A percentile compares a stretch with the other conserved stretches of the same genome.
Conservation (phyloP, 2,888 invertebrate genomes). For the Limnephilus marmoratus region DNA sequence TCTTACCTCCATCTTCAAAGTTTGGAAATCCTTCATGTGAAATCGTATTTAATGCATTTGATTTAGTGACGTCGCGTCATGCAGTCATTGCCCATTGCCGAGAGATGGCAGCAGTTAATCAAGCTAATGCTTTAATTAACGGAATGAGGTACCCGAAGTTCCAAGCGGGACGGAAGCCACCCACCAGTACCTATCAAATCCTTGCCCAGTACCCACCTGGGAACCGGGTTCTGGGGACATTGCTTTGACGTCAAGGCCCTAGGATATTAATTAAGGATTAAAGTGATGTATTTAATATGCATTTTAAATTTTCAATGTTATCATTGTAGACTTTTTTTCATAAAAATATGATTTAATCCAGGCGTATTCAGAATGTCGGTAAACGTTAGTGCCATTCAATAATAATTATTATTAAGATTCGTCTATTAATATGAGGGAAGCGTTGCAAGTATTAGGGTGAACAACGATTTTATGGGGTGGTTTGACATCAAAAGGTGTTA, state of each 20-base stretch:
- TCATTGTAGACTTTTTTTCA: neutral
- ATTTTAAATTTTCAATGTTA: too few species aligned
- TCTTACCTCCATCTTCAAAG: neutral
- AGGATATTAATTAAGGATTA: neutral
- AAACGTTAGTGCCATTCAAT: too few species aligned
- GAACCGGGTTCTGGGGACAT: neutral
- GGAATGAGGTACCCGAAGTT: neutral
- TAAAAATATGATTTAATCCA: neutral
- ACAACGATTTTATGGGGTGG: too few species aligned
- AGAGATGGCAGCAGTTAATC: slow-evolving; percentile 12
- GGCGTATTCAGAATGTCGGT: neutral
- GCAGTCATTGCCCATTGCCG: neutral
- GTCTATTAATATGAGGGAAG: too few species aligned
- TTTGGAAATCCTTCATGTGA: neutral
- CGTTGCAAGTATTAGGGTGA: too few species aligned
- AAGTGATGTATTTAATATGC: too few species aligned
- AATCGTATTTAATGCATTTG: neutral
- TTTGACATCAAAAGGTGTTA: too few species aligned
- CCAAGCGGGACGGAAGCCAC: neutral
- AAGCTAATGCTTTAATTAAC: slow-evolving; percentile 21
- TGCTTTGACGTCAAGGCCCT: neutral
- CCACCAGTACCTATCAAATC: neutral
- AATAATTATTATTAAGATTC: too few species aligned
- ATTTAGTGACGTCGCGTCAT: slow-evolving; percentile 3
- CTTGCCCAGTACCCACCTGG: neutral